Conservation (phyloP, 2,113 vertebrate genomes). For the Strix uralensis region DNA sequence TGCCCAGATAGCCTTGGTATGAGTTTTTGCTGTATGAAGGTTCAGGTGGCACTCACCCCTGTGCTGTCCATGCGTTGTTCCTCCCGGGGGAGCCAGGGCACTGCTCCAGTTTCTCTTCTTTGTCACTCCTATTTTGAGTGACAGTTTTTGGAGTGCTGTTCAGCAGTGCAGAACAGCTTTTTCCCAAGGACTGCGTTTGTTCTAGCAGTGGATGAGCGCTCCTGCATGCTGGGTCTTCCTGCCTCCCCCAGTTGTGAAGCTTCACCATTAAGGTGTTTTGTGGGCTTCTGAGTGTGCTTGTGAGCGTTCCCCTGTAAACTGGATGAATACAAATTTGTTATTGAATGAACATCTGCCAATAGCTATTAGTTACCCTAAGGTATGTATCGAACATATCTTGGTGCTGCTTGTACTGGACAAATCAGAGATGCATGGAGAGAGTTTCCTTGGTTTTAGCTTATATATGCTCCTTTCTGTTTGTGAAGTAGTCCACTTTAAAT, state of each 20-base stretch:
- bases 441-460: neutral
- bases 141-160: neutral
- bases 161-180: neutral
- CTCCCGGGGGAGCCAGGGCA: neutral
- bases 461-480: neutral
- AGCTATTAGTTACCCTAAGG: neutral
- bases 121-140: neutral
- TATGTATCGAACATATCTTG: neutral
- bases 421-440: neutral
- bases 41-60: neutral
- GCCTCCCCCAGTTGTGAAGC: neutral
- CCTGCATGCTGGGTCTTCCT: neutral
- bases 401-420: neutral
- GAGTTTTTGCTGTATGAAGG: neutral
- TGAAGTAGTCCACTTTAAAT: neutral
- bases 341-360: neutral
- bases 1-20: neutral
- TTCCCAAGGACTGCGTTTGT: neutral
- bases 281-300: neutral
- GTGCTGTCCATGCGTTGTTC: neutral
- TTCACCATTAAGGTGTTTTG: neutral
- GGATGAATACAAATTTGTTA: neutral
- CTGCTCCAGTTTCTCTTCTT: neutral
- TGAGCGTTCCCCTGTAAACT: neutral
- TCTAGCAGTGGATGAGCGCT: neutral